Percentiles rank a stretch among this genome's conserved stretches.
Conservation (phyloP, 2,888 invertebrate species). For the Pycnomerus fuliginosus region DNA sequence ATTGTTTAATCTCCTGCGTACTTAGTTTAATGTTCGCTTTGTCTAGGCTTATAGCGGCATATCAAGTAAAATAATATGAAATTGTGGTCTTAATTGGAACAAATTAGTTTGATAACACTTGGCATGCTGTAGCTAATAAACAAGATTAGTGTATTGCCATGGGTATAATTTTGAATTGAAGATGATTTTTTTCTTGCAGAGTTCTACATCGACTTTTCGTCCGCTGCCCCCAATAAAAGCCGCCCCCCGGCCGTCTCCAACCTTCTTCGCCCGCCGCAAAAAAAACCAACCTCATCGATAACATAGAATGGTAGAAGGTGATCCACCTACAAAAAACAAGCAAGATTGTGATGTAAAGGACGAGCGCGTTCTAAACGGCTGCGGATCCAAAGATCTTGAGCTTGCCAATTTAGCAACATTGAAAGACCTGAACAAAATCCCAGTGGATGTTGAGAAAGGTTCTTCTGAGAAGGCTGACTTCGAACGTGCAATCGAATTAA, state of each 20-base stretch:
- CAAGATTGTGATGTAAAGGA: constrained; percentile 86
- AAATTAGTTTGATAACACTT: constrained; percentile 26
- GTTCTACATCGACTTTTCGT: constrained; percentile 38
- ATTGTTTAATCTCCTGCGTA: too few species aligned
- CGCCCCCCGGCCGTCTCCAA: constrained; percentile 36
- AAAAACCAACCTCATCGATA: constrained; percentile 40
- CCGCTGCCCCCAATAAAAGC: constrained; percentile 48
- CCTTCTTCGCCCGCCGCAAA: constrained; percentile 30
- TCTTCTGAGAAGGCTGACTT: constrained; percentile 74
- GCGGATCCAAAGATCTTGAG: constrained; percentile 66
- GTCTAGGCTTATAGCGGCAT: constrained; percentile 12
- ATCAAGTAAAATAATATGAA: constrained; percentile 18
- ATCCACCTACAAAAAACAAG: constrained; percentile 70
- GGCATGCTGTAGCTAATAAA: constrained; percentile 11
- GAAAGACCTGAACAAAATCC: constrained; percentile 47
- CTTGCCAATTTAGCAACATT: constrained; percentile 38
- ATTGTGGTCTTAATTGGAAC: constrained; percentile 23
- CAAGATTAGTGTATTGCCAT: constrained; percentile 7
- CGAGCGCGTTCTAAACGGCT: constrained; percentile 76
- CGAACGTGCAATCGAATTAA: constrained; percentile 83
- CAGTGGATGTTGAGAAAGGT: constrained; percentile 65
- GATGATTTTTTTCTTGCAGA: constrained; percentile 37
- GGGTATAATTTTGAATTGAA: not conserved
- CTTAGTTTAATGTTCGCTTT: too few species aligned
- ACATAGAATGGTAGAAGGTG: constrained; percentile 90